Conservation (phyloP, 2,113 vertebrate genomes). For the Toxostoma redivivum region DNA sequence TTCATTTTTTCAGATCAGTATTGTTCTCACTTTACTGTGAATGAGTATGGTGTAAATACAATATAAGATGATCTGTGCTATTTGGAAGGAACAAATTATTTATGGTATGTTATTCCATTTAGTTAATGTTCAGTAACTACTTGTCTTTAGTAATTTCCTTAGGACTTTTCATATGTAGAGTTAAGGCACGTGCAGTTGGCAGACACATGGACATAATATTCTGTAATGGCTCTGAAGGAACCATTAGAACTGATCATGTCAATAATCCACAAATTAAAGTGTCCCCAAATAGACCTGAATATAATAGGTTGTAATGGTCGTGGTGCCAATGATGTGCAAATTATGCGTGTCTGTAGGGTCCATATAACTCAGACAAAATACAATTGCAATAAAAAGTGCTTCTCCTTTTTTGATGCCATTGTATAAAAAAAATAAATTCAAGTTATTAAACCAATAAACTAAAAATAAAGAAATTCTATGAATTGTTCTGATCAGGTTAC, state of each 20-base stretch:
- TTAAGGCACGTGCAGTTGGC: conserved; percentile 59
- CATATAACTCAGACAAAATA: conserved; percentile 30
- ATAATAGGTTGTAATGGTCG: conserved; percentile 58
- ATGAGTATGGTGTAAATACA: not conserved
- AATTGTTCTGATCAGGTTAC: not conserved
- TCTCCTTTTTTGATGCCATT: conserved; percentile 1
- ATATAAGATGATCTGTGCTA: not conserved
- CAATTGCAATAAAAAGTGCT: not conserved
- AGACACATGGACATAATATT: conserved; percentile 65
- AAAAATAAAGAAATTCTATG: not conserved
- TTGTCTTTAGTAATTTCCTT: conserved; percentile 61
- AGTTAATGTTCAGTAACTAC: conserved; percentile 56
- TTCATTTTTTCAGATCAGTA: not conserved
- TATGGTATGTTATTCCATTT: conserved; percentile 9
- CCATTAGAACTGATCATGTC: conserved; percentile 67
- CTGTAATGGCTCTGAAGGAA: conserved; percentile 66
- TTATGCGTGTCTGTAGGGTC: conserved; percentile 48
- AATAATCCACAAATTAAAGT: conserved; percentile 70
- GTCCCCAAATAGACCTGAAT: conserved; percentile 65
- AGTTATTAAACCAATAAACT: not conserved
- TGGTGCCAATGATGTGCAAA: conserved; percentile 62
- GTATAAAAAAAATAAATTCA: conserved; percentile 15
- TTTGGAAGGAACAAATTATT: not conserved
- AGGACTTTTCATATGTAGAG: conserved; percentile 56
- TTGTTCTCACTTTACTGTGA: not conserved